Conservation (phyloP, 1,140 invertebrate species). For the Dendrolimus punctatus region DNA sequence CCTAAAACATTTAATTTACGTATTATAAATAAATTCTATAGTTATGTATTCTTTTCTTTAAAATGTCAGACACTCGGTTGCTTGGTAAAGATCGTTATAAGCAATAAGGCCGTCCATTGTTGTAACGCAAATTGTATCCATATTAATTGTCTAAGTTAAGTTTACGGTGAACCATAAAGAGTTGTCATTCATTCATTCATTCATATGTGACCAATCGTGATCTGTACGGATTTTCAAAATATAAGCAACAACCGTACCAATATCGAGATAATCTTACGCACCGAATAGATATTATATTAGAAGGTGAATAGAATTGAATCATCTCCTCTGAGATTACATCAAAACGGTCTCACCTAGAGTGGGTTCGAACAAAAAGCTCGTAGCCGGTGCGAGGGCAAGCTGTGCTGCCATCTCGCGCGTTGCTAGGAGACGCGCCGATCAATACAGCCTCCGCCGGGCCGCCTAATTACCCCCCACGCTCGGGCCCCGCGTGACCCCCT, state of each 20-base stretch:
- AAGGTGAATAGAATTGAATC: conserved; percentile 50
- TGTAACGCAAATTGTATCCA: too few relatives aligned
- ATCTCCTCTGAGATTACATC: conserved; percentile 55
- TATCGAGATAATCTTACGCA: conserved; percentile 30
- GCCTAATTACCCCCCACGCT: conserved; percentile 55
- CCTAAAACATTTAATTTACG: too few relatives aligned
- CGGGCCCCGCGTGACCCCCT: conserved; percentile 11
- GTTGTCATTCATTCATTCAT: too few relatives aligned
- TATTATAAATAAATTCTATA: too few relatives aligned
- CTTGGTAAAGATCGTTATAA: too few relatives aligned
- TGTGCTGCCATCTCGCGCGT: conserved; percentile 65
- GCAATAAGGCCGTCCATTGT: too few relatives aligned
- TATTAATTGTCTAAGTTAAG: too few relatives aligned
- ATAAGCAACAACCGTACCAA: conserved; percentile 22
- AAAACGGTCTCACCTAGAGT: conserved; percentile 59
- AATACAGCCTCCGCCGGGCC: conserved; percentile 69
- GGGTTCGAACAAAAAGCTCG: conserved; percentile 56
- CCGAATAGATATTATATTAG: conserved; percentile 17
- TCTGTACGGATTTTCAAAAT: conserved; percentile 4
- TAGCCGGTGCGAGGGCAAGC: conserved; percentile 41
- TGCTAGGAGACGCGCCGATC: conserved; percentile 65
- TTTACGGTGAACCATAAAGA: too few relatives aligned
- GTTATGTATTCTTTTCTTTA: too few relatives aligned
- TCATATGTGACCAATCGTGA: neutral
- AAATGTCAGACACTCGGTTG: too few relatives aligned